These are phyloP conservation scores for Netelia virgata DNA, from an alignment of 2,888 invertebrate species.

Conservation along the genomic window DNA sequence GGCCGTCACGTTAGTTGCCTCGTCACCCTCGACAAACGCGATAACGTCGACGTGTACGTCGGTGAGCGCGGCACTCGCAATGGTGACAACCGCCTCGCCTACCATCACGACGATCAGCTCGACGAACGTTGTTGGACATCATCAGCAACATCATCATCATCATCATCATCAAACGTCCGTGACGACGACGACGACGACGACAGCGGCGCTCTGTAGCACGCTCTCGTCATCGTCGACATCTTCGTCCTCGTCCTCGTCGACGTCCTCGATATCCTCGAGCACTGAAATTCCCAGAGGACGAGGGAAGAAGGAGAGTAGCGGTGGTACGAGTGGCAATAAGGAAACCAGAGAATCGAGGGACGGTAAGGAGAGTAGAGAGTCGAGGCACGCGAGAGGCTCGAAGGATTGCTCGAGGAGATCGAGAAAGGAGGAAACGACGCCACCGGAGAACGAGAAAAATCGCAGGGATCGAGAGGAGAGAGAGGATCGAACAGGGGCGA, in stretches of 20 bases:
- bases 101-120: constrained; percentile 75
- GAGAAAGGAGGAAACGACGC: constrained; percentile 79
- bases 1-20: constrained; percentile 49
- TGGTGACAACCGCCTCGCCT: constrained; percentile 70
- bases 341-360: constrained; percentile 82
- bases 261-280: constrained; percentile 72
- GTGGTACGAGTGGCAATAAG: constrained; percentile 67
- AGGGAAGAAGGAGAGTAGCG: constrained; percentile 75
- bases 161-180: constrained; percentile 65
- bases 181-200: constrained; percentile 75
- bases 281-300: constrained; percentile 75
- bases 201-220: constrained; percentile 68
- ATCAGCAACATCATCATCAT: constrained; percentile 48
- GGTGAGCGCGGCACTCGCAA: constrained; percentile 69
- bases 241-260: constrained; percentile 69
- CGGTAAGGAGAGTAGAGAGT: constrained; percentile 80
- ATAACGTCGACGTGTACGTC: constrained; percentile 76
- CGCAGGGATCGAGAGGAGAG: constrained; percentile 78
- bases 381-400: constrained; percentile 80
- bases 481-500: constrained; percentile 71
- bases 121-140: constrained; percentile 35
- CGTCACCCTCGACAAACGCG: constrained; percentile 32
- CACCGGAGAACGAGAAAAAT: constrained; percentile 72
- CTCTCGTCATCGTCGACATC: constrained; percentile 66
- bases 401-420: constrained; percentile 80